phyloP scores from a whole-genome alignment of 23 tunicate genomes.

The Ciona savignyi region DNA sequence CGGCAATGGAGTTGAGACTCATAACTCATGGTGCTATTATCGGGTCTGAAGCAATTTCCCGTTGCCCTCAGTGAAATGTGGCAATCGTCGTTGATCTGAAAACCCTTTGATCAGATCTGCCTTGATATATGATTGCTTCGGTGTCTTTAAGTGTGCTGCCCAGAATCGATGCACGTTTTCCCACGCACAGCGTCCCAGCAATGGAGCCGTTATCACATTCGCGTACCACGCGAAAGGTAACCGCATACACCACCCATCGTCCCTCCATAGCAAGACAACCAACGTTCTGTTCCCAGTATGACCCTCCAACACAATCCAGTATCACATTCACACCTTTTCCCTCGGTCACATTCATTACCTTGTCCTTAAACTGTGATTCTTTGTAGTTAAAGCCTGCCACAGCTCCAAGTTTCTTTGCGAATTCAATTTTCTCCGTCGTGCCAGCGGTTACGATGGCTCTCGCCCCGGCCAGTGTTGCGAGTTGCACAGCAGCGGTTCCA shows the following conservation, averaged over 20 bases:
- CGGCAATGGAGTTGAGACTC: constrained; percentile 34
- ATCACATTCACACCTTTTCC: constrained; percentile 71
- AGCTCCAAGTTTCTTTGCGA: constrained; percentile 70
- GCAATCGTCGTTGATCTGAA: constrained; percentile 40
- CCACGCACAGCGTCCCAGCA: constrained; percentile 26
- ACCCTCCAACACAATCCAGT: constrained; percentile 92
- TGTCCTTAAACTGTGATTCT: constrained; percentile 47
- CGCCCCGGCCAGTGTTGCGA: constrained; percentile 49
- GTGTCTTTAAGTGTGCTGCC: constrained; percentile 71
- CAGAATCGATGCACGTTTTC: constrained; percentile 53
- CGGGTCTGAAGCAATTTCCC: constrained; percentile 24
- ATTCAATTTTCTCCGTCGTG: constrained; percentile 48
- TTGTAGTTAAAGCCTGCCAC: constrained; percentile 71
- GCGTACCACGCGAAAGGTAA: constrained; percentile 77
- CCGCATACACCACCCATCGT: constrained; percentile 81
- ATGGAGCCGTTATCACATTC: constrained; percentile 54
- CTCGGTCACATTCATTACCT: constrained; percentile 31
- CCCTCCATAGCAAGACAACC: constrained; percentile 73
- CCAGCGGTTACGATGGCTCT: constrained; percentile 72
- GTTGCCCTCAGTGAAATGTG: constrained; percentile 29
- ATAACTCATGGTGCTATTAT: constrained; percentile 48
- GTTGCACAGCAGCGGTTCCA: constrained; percentile 94
- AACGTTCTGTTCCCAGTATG: constrained; percentile 80
- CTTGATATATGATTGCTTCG: constrained; percentile 75
- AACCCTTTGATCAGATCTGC: constrained; percentile 58